Percentiles rank a stretch among this genome's conserved stretches.
Evolutionary conservation across 2,888 invertebrate genomes (phyloP).

Genomic region (Chymomyza fuscimana): DNA sequence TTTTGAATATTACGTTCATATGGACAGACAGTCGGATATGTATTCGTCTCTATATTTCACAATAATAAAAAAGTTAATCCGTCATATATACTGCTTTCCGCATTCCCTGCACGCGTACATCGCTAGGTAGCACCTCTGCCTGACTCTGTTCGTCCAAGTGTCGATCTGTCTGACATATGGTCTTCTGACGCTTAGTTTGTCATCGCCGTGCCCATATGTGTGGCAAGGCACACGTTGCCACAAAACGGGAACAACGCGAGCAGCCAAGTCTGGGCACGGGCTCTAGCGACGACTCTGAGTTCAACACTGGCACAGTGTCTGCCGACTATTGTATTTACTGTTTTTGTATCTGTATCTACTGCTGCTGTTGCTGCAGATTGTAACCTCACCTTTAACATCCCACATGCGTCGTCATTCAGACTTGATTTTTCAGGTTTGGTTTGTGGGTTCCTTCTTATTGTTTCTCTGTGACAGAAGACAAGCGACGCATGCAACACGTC

Average conservation of each 20-base stretch:
- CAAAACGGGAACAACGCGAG: slow-evolving; percentile 72
- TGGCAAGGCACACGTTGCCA: slow-evolving; percentile 59
- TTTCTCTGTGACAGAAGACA: slow-evolving; percentile 13
- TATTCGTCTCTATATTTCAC: no score
- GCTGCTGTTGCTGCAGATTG: slow-evolving; percentile 46
- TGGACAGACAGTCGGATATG: no score
- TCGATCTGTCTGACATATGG: slow-evolving; percentile 8
- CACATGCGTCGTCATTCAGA: slow-evolving; percentile 68
- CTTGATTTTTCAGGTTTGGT: slow-evolving; percentile 12
- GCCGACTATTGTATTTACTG: slow-evolving; percentile 1
- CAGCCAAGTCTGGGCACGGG: slow-evolving; percentile 25
- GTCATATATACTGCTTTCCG: no score
- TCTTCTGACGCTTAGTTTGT: slow-evolving; percentile 55
- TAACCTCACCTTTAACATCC: slow-evolving; percentile 78
- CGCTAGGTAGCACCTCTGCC: slow-evolving; percentile 2
- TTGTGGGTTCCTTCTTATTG: slow-evolving; percentile 29
- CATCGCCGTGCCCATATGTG: slow-evolving; percentile 72
- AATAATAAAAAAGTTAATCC: no score
- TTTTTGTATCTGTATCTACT: slow-evolving; percentile 25
- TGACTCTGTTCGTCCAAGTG: slow-evolving; percentile 26
- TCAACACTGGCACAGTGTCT: neutral
- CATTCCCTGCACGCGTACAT: neutral
- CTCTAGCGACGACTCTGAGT: neutral
- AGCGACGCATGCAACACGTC: slow-evolving; percentile 61
- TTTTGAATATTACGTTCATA: no score